A percentile compares a stretch with the other conserved stretches of the same genome.
Conservation (phyloP, 2,113 vertebrate species). For the rabbit (Oryctolagus cuniculus) region DNA sequence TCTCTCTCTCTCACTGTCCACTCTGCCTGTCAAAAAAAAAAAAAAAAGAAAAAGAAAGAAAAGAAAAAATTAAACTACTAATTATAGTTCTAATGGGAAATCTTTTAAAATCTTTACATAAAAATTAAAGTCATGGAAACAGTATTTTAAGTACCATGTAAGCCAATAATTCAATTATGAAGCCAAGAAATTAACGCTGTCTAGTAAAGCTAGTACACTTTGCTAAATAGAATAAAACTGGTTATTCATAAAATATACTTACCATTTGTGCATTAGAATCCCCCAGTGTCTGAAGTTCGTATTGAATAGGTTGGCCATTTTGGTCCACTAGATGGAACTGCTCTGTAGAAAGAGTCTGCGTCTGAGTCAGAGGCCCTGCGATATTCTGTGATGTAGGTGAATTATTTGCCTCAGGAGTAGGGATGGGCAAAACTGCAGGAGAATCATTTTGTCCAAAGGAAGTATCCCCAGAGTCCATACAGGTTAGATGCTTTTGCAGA, state of each 20-base stretch:
- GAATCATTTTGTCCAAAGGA: slow-evolving; percentile 85
- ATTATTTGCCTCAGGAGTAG: slow-evolving; percentile 60
- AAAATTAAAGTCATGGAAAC: slow-evolving; percentile 49
- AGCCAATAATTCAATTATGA: not conserved
- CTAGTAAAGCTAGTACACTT: not conserved
- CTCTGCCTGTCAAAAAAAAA: too few relatives aligned
- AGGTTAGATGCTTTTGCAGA: slow-evolving; percentile 83
- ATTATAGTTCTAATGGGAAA: slow-evolving; percentile 30
- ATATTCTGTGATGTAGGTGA: slow-evolving; percentile 59
- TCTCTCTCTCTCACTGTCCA: too few relatives aligned
- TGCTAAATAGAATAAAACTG: not conserved
- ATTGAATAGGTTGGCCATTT: slow-evolving; percentile 86
- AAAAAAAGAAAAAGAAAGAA: too few relatives aligned
- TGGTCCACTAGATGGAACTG: slow-evolving; percentile 85
- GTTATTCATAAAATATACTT: slow-evolving; percentile 78
- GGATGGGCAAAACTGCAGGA: slow-evolving; percentile 60
- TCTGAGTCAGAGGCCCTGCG: slow-evolving; percentile 43
- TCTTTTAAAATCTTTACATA: slow-evolving; percentile 49
- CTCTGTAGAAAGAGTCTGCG: slow-evolving; percentile 73
- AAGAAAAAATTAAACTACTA: not conserved
- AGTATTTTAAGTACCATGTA: slow-evolving; percentile 32
- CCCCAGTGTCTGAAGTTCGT: slow-evolving; percentile 86
- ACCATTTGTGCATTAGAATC: slow-evolving; percentile 87
- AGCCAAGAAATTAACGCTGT: slow-evolving; percentile 16
- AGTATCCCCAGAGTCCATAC: slow-evolving; percentile 83